A percentile compares a stretch with the other conserved stretches of the same genome.
phyloP scores from a whole-genome alignment of 2,888 invertebrate genomes.

The Schizaphis graminum region DNA sequence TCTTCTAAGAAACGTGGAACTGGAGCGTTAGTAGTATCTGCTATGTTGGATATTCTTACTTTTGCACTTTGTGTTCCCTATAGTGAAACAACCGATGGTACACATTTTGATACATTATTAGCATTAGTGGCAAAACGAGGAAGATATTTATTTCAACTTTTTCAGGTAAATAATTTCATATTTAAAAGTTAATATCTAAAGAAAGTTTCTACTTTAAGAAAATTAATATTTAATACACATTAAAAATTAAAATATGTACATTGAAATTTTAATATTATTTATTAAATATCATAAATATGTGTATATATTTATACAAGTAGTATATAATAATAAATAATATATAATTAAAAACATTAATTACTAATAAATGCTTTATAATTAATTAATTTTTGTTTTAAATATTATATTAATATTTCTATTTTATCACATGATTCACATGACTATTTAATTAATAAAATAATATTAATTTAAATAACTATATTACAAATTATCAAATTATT shows the following conservation, averaged over 20 bases:
- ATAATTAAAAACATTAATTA: not conserved
- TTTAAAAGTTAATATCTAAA: not conserved
- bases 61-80: constrained; percentile 98
- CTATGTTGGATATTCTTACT: constrained; percentile 98
- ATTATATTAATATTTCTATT: not conserved
- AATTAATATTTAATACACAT: not conserved
- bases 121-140: constrained; percentile 95
- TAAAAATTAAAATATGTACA: not conserved
- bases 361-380: not conserved
- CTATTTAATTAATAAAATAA: not conserved
- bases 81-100: constrained; percentile 98
- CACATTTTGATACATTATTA: constrained; percentile 92
- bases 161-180: constrained; percentile 78
- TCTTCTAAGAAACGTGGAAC: constrained; percentile 84
- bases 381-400: not conserved
- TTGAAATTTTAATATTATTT: not conserved
- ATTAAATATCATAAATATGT: not conserved
- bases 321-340: too few species aligned
- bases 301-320: not conserved
- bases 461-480: not conserved
- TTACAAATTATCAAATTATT: not conserved
- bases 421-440: not conserved
- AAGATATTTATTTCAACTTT: constrained; percentile 90
- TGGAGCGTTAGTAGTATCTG: constrained; percentile 95
- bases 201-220: not conserved